Conservation (phyloP, 2,888 invertebrate species). For the Scelioninae gen. 1 region DNA sequence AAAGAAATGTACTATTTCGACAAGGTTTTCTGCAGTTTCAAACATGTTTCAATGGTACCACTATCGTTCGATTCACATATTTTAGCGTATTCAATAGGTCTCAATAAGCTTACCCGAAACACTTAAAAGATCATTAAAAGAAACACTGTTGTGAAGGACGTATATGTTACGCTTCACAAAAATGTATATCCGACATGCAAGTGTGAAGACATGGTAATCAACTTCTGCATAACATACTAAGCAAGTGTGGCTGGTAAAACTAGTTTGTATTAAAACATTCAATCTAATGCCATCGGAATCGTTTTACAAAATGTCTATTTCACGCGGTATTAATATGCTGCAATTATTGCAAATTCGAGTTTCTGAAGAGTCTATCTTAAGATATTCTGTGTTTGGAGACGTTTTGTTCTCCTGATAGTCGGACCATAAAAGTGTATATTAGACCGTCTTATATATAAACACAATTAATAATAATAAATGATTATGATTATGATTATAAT, state of each 20-base stretch:
- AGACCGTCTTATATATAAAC: too few species aligned
- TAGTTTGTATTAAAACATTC: conserved; percentile 14
- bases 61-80: background rate
- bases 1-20: too few species aligned
- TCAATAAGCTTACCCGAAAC: background rate
- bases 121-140: conserved; percentile 8
- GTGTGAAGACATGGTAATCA: too few species aligned
- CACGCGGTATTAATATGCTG: conserved; percentile 4
- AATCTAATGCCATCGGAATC: conserved; percentile 6
- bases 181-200: background rate
- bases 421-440: too few species aligned
- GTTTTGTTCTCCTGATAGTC: conserved; percentile 17
- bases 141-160: background rate
- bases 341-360: too few species aligned
- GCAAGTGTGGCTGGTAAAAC: conserved; percentile 8
- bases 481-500: too few species aligned
- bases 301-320: conserved; percentile 22
- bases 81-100: background rate
- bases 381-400: conserved; percentile 7
- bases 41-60: background rate
- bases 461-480: too few species aligned
- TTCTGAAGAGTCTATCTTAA: conserved; percentile 13
- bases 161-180: background rate
- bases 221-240: conserved; percentile 1
- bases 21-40: background rate